These are phyloP conservation scores for Oophaga pumilio DNA, from an alignment of 2,113 vertebrate species.

Conservation along the genomic window DNA sequence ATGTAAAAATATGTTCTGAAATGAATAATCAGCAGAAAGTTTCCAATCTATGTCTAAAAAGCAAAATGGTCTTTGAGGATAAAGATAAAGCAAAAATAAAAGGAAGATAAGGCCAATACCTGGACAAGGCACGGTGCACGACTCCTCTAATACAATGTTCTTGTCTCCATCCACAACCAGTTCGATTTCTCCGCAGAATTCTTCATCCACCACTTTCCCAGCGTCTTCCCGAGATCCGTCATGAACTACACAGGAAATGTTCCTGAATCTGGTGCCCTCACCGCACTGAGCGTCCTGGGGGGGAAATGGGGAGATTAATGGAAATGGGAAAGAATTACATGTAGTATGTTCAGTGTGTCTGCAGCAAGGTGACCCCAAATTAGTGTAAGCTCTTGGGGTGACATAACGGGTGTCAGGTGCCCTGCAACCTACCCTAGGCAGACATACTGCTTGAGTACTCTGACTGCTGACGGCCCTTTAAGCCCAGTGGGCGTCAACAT, in stretches of 20 bases:
- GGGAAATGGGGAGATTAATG: slow-evolving; percentile 42
- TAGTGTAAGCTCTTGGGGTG: neutral
- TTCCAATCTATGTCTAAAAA: too few relatives aligned
- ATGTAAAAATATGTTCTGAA: too few relatives aligned
- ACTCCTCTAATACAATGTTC: slow-evolving; percentile 80
- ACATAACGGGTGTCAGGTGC: too few relatives aligned
- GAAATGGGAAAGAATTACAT: too few relatives aligned
- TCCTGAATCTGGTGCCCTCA: slow-evolving; percentile 84
- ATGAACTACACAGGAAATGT: slow-evolving; percentile 90
- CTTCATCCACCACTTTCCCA: slow-evolving; percentile 86
- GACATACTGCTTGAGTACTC: too few relatives aligned
- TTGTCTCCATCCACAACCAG: slow-evolving; percentile 78
- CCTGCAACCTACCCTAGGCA: too few relatives aligned
- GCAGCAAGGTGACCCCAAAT: neutral
- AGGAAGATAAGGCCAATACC: slow-evolving; percentile 69
- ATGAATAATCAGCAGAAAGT: too few relatives aligned
- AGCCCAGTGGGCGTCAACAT: too few relatives aligned
- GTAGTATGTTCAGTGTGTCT: too few relatives aligned
- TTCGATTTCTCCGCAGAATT: slow-evolving; percentile 86
- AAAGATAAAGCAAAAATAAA: too few relatives aligned
- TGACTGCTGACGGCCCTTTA: too few relatives aligned
- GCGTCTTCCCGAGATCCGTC: slow-evolving; percentile 79
- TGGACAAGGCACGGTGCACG: slow-evolving; percentile 91
- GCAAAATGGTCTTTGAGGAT: too few relatives aligned
- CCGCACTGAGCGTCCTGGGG: slow-evolving; percentile 88